Evolutionary conservation across 2,797 vertebrate genomes (phyloP).

Genomic region (Huso huso): DNA sequence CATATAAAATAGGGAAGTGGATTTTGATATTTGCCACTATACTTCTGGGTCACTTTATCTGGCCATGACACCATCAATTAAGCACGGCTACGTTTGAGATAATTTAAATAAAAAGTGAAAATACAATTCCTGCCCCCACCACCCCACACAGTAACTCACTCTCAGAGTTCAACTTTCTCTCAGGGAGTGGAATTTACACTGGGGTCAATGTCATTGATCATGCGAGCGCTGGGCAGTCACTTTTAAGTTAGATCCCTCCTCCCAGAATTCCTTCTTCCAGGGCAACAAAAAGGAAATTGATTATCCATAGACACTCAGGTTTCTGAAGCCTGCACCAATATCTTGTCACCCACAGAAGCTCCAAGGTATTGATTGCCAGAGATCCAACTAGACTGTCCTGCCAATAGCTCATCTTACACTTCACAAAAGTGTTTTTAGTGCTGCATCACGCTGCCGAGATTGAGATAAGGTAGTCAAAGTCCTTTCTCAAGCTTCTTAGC

Average conservation of each 20-base stretch:
- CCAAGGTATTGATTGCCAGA: constrained; percentile 26
- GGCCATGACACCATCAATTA: too few species aligned
- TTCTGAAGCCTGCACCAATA: constrained; percentile 10
- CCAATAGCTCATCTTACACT: constrained; percentile 1
- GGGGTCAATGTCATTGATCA: background rate
- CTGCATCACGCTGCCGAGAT: constrained; percentile 18
- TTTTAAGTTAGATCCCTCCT: constrained; percentile 5
- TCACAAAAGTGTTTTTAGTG: constrained; percentile 21
- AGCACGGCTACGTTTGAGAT: too few species aligned
- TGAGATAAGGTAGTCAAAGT: constrained; percentile 47
- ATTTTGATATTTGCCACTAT: too few species aligned
- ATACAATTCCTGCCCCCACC: too few species aligned
- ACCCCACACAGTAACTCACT: too few species aligned
- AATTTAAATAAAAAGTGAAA: too few species aligned
- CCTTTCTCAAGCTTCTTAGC: constrained; percentile 30
- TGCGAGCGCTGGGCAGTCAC: background rate
- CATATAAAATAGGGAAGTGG: too few species aligned
- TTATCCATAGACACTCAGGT: constrained; percentile 33
- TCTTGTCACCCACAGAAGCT: background rate
- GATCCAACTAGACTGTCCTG: constrained; percentile 17
- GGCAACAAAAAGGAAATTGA: constrained; percentile 28
- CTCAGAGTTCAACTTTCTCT: too few species aligned
- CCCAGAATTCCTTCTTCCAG: constrained; percentile 7
- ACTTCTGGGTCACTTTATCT: too few species aligned
- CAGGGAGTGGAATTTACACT: background rate